Evolutionary conservation across 2,888 invertebrate genomes (phyloP).

Genomic region (Pammene fasciana): DNA sequence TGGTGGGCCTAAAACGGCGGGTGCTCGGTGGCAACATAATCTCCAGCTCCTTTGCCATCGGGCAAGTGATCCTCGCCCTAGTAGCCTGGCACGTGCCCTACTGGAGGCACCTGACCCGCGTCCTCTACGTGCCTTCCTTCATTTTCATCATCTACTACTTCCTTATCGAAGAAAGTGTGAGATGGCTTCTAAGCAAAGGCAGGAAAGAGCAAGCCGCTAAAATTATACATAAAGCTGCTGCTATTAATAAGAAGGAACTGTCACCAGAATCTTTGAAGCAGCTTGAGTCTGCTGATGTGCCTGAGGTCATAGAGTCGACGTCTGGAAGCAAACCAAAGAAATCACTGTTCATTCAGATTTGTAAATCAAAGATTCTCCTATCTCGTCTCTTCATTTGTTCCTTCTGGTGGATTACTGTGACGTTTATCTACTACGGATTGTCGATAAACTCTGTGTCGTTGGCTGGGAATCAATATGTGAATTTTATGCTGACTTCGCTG

Average conservation of each 20-base stretch:
- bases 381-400: constrained; percentile 84
- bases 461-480: constrained; percentile 89
- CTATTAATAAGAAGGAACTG: constrained; percentile 68
- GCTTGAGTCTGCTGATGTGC: constrained; percentile 50
- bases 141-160: constrained; percentile 85
- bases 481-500: constrained; percentile 87
- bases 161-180: constrained; percentile 85
- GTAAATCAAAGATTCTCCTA: constrained; percentile 70
- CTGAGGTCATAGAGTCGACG: not conserved
- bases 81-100: constrained; percentile 85
- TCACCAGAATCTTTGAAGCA: constrained; percentile 62
- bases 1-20: constrained; percentile 86
- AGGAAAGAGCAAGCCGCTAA: constrained; percentile 78
- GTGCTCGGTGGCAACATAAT: constrained; percentile 87
- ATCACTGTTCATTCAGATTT: constrained; percentile 54
- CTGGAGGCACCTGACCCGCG: constrained; percentile 85
- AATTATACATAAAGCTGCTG: constrained; percentile 79
- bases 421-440: constrained; percentile 91
- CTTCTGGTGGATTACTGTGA: constrained; percentile 91
- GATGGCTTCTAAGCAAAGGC: constrained; percentile 88
- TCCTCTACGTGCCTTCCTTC: constrained; percentile 85
- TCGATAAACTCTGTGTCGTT: constrained; percentile 90
- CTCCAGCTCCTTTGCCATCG: constrained; percentile 85
- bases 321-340: not conserved
- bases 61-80: constrained; percentile 85